These are phyloP conservation scores for Phalanger gymnotis DNA, from an alignment of 2,797 vertebrate genomes.

Conservation along the genomic window DNA sequence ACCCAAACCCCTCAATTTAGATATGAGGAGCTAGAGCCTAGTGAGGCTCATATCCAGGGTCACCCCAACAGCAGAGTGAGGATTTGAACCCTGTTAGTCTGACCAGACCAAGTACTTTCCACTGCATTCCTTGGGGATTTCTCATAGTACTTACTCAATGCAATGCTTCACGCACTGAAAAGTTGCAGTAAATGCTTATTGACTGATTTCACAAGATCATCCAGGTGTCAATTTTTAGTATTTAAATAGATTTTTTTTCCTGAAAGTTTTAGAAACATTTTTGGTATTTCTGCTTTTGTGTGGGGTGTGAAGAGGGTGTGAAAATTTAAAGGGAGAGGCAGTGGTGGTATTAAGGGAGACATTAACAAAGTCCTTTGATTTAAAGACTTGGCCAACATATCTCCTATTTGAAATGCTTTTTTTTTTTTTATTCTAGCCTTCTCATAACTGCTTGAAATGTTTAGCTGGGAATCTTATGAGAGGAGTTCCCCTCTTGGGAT, in stretches of 20 bases:
- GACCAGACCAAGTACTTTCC: not conserved
- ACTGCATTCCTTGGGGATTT: not conserved
- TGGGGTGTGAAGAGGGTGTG: not conserved
- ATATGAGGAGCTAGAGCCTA: not conserved
- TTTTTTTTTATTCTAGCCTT: conserved; percentile 1
- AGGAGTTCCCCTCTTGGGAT: conserved; percentile 27
- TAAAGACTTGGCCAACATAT: conserved; percentile 33
- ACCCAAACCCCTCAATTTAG: not conserved
- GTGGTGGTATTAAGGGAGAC: conserved; percentile 13
- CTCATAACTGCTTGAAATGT: conserved; percentile 68
- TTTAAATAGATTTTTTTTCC: conserved; percentile 34
- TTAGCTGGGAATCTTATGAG: conserved; percentile 58
- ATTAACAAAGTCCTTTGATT: conserved; percentile 15
- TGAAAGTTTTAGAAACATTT: conserved; percentile 39
- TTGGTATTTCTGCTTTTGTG: not conserved
- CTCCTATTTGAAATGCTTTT: conserved; percentile 40
- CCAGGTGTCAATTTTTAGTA: conserved; percentile 62
- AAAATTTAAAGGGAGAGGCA: not conserved
- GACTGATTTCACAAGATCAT: conserved; percentile 65
- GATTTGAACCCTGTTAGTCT: not conserved
- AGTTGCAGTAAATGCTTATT: conserved; percentile 50
- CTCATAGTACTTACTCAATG: conserved; percentile 36
- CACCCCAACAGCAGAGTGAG: not conserved
- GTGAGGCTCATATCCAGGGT: not conserved
- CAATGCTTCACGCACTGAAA: not conserved